Percentiles rank a stretch among this genome's conserved stretches.
phyloP scores from a whole-genome alignment of 2,113 vertebrate species.

The Campylomormyrus tamandua region DNA sequence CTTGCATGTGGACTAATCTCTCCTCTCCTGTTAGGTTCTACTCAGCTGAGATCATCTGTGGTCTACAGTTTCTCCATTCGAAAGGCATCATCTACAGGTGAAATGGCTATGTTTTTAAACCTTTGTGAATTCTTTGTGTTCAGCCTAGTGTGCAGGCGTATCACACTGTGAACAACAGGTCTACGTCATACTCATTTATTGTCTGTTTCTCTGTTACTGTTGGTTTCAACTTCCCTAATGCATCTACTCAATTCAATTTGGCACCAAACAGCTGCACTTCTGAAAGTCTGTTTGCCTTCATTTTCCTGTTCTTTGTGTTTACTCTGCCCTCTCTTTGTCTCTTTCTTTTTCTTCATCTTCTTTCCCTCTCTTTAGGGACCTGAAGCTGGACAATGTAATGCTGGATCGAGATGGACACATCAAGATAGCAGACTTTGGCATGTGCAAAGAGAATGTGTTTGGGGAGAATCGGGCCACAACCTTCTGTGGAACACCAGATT shows the following conservation, averaged over 20 bases:
- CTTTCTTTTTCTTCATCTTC: not conserved
- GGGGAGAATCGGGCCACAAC: constrained; percentile 85
- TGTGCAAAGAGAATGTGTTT: constrained; percentile 92
- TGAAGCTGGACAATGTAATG: constrained; percentile 97
- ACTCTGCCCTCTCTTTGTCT: not conserved
- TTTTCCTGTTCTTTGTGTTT: not conserved
- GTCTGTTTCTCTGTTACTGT: not conserved
- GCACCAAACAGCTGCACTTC: not conserved
- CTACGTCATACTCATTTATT: not conserved
- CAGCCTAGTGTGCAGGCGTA: not conserved
- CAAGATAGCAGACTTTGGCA: constrained; percentile 96
- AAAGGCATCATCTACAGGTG: constrained; percentile 97
- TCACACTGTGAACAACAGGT: not conserved
- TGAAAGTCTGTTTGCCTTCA: not conserved
- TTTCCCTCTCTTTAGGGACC: constrained; percentile 64
- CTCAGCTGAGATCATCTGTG: constrained; percentile 86
- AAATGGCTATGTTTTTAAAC: not conserved
- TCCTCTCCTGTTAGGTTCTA: constrained; percentile 74
- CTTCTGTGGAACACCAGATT: constrained; percentile 96
- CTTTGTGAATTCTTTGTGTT: not conserved
- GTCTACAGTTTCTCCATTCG: constrained; percentile 88
- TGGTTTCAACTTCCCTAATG: not conserved
- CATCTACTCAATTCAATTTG: not conserved
- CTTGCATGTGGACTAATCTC: not conserved
- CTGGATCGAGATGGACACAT: constrained; percentile 86